Conservation (phyloP, 1,140 invertebrate genomes). For the Trichonephila clavata region DNA sequence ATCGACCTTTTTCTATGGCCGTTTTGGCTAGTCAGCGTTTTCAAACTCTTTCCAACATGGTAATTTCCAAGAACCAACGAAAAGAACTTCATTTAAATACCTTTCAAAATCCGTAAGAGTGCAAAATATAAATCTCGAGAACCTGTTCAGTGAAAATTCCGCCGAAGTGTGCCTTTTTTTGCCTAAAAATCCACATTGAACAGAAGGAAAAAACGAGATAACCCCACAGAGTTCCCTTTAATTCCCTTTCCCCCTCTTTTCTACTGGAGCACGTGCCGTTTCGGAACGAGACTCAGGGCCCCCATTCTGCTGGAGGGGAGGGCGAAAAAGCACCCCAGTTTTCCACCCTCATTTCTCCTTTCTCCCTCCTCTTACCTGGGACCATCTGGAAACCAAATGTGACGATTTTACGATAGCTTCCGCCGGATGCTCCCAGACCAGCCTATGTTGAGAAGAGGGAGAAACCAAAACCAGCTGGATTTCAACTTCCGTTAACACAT, state of each 20-base stretch:
- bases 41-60: no score
- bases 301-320: neutral
- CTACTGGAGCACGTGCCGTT: neutral
- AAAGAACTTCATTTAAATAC: no score
- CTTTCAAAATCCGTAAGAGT: neutral
- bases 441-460: neutral
- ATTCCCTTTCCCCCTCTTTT: neutral
- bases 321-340: neutral
- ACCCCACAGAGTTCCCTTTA: neutral
- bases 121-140: neutral
- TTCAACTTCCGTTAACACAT: slow-evolving; percentile 6
- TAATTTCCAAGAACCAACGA: no score
- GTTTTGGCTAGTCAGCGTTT: no score
- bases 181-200: neutral
- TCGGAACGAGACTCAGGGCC: neutral
- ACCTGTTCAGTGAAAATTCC: neutral
- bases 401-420: slow-evolving; percentile 26
- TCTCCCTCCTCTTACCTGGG: neutral
- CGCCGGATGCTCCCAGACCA: slow-evolving; percentile 4
- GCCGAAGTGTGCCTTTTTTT: neutral
- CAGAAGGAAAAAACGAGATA: neutral
- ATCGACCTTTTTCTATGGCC: no score
- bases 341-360: neutral
- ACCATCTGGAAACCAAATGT: slow-evolving; percentile 52
- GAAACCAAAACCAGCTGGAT: neutral